Evolutionary conservation across 2,113 vertebrate genomes (phyloP).

Genomic region (Cinclus cinclus): DNA sequence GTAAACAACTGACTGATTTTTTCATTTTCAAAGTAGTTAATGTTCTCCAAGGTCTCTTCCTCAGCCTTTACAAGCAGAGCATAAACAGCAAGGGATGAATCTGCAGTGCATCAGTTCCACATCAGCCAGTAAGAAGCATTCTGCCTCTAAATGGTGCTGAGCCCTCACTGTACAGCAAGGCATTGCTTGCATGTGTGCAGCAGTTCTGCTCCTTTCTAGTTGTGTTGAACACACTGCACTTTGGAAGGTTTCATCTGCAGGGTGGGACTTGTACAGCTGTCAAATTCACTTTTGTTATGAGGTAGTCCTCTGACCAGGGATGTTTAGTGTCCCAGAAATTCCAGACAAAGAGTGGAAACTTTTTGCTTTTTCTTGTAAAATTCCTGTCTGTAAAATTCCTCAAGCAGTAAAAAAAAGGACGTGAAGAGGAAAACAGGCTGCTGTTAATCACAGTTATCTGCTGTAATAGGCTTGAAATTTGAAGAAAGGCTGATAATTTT

Average conservation of each 20-base stretch:
- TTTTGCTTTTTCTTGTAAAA: not conserved
- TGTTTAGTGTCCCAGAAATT: not conserved
- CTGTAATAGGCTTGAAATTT: not conserved
- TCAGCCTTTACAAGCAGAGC: not conserved
- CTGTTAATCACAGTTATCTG: not conserved
- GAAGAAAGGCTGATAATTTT: not conserved
- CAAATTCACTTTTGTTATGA: not conserved
- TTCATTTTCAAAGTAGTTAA: not conserved
- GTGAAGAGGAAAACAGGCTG: not conserved
- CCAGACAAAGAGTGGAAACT: not conserved
- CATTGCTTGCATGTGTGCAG: fast-evolving
- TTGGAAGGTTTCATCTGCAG: not conserved
- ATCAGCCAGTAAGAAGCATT: fast-evolving
- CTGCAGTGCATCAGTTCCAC: not conserved
- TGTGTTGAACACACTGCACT: not conserved
- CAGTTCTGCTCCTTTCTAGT: not conserved
- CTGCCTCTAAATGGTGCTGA: not conserved
- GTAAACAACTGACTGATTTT: not conserved
- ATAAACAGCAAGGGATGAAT: not conserved
- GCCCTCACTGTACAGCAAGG: not conserved
- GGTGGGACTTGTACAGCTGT: not conserved
- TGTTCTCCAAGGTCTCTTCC: not conserved
- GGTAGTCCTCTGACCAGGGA: not conserved
- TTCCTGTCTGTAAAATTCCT: not conserved
- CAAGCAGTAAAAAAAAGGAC: not conserved